Evolutionary conservation across 2,113 vertebrate genomes (phyloP).

Genomic region (Aldabrachelys gigantea): DNA sequence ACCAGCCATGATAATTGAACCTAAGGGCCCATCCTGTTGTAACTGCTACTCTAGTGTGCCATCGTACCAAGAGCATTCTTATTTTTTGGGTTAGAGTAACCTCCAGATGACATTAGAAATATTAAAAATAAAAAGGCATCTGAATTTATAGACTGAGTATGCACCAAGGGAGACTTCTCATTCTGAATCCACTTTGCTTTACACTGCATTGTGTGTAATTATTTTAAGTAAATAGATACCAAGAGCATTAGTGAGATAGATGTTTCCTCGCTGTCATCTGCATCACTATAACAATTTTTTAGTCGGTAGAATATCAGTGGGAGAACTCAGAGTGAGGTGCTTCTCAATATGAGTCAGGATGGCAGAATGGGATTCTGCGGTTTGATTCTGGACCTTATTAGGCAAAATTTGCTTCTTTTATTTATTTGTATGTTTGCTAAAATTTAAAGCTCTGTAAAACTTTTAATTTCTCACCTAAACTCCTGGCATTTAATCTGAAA

Average conservation of each 20-base stretch:
- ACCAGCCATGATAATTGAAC: constrained; percentile 50
- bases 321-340: not conserved
- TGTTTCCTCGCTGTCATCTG: not conserved
- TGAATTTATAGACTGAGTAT: not conserved
- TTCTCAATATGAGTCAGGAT: not conserved
- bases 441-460: constrained; percentile 26
- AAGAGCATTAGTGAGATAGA: not conserved
- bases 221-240: constrained; percentile 37
- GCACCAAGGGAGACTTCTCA: constrained; percentile 10
- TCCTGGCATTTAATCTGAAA: constrained; percentile 52
- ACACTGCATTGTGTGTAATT: not conserved
- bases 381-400: constrained; percentile 21
- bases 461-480: constrained; percentile 39
- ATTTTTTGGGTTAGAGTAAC: not conserved
- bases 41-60: not conserved
- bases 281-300: not conserved
- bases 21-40: not conserved
- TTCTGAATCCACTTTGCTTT: constrained; percentile 18
- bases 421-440: constrained; percentile 8
- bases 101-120: not conserved
- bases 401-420: not conserved
- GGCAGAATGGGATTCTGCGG: not conserved
- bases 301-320: not conserved
- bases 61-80: not conserved
- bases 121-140: constrained; percentile 8